Evolutionary conservation across 2,113 vertebrate species (phyloP), one percentile per base, ranked within the genome.

Genomic region (Eurystomus gularis): DNA sequence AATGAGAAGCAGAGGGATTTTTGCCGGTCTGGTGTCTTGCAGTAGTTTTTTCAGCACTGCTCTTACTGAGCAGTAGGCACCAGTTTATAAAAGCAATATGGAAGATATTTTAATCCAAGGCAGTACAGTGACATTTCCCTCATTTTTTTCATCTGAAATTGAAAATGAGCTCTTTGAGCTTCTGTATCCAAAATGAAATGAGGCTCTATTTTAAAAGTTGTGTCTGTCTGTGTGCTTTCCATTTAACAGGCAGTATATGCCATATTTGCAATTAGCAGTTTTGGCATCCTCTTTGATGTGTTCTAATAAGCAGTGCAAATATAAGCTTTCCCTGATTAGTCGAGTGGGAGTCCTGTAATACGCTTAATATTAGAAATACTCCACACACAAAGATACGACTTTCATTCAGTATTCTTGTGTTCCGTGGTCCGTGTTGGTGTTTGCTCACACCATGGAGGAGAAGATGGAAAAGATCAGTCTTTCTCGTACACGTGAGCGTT

Each of bases 121-220:
- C 95, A 92, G 92, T 23, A 75, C 95, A 95, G 88, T 96, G 96
- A 97, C 95, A 96, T 96, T 96, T 96, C 93, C 93, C 92, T 95
- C 75, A 4, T 78, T 95, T 92, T 86, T 90, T 93, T 91, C 75
- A 94, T 92, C 88, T 97, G 94, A 96, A 96, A 88, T 95, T 81
- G 96, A 96, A 96, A 96, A 93, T 79, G 92, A 95, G 90, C 78
- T 97, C 94, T 93, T 86, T 75, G 69, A 95, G 94, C 90, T 96
- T 83, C 90, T 94, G 90, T 37, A 93, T 94, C 76, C 90, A 64
- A 88, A 88, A 94, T 51, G 91, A 90, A 93, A 91, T 8, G 92
- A 92, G 92, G 81, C 88, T 94, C 89, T 94, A 97, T 97, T 96
- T 97, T 96, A 94, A 92, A 97, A 97, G 92, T 95, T 96, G 93